phyloP scores from a whole-genome alignment of 2,113 vertebrate genomes.

The Trochalopteron elliotii region DNA sequence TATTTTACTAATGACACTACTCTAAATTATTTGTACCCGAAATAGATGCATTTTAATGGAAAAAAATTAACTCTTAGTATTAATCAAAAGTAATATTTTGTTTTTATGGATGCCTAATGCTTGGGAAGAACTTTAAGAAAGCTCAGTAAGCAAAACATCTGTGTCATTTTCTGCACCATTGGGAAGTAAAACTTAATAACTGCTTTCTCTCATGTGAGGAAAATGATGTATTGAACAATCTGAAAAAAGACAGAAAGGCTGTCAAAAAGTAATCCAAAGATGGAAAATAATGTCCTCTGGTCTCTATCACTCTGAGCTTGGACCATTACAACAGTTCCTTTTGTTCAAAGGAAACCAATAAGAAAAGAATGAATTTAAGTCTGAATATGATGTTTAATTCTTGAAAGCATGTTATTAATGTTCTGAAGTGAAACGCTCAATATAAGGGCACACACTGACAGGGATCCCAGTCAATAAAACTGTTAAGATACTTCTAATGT shows the following conservation, averaged over 20 bases:
- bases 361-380: background rate
- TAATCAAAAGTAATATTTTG: constrained; percentile 24
- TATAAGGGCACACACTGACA: background rate
- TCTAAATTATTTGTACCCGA: background rate
- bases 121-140: constrained; percentile 16
- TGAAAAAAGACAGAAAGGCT: constrained; percentile 5
- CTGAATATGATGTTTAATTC: background rate
- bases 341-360: background rate
- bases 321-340: background rate
- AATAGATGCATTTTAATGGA: background rate
- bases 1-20: background rate
- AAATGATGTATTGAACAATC: constrained; percentile 34
- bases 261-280: background rate
- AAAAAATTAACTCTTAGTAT: background rate
- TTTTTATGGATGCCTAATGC: background rate
- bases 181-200: constrained; percentile 18
- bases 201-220: background rate
- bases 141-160: constrained; percentile 60
- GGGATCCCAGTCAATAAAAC: background rate
- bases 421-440: background rate
- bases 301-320: background rate
- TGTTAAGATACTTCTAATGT: background rate
- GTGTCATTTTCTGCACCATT: constrained; percentile 1
- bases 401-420: background rate
- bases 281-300: background rate